A percentile compares a stretch with the other conserved stretches of the same genome.
Evolutionary conservation across 2,797 vertebrate genomes (phyloP).

Genomic region (Peromyscus attwateri): DNA sequence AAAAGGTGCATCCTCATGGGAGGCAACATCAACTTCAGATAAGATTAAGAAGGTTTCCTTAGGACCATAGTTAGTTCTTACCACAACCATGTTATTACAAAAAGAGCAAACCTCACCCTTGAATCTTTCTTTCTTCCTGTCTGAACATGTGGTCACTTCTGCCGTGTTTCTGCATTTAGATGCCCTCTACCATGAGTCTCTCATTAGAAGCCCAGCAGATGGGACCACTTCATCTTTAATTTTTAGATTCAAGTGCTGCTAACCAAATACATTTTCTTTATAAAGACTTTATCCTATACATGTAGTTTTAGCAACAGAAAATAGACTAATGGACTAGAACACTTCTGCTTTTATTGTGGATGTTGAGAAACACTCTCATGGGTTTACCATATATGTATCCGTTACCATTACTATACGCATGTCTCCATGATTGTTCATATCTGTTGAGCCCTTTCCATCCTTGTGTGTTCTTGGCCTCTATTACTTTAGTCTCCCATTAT

Average conservation of each 20-base stretch:
- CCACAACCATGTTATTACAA: too few relatives aligned
- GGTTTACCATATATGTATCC: background rate
- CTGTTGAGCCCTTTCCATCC: background rate
- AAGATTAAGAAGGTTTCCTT: background rate
- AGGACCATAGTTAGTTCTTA: background rate
- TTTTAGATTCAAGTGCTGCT: background rate
- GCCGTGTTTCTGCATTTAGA: too few relatives aligned
- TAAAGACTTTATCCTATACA: background rate
- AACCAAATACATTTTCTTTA: background rate
- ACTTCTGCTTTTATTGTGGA: background rate
- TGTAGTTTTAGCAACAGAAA: background rate
- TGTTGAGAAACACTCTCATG: background rate
- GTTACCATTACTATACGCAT: background rate
- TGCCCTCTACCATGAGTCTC: background rate
- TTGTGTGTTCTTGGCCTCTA: background rate
- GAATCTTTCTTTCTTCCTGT: background rate
- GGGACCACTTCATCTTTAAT: background rate
- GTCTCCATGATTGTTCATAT: background rate
- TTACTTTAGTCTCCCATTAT: background rate
- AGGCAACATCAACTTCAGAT: background rate
- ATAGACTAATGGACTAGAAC: background rate
- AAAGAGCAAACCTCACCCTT: background rate
- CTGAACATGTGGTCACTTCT: background rate
- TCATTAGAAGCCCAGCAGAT: background rate
- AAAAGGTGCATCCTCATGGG: too few relatives aligned